These are phyloP conservation scores for Agriotes lineatus DNA, from an alignment of 2,888 invertebrate species.

Conservation along the genomic window DNA sequence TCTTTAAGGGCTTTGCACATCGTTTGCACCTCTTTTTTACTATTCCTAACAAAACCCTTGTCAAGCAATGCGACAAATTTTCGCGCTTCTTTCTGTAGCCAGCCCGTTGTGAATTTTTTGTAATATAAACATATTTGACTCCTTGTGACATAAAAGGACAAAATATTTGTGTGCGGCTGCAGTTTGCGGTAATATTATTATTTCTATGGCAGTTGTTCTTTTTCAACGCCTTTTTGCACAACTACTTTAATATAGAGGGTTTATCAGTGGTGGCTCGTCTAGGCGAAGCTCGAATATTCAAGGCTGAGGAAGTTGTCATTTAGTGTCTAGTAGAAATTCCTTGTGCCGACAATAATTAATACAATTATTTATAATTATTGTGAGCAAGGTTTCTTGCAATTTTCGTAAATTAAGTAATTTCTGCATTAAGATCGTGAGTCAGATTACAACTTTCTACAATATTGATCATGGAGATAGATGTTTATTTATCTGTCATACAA, in stretches of 20 bases:
- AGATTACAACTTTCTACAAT: too few relatives aligned
- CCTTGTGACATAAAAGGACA: conserved; percentile 44
- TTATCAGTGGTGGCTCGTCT: conserved; percentile 44
- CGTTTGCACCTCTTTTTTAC: background rate
- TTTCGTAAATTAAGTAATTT: too few relatives aligned
- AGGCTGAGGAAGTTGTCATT: too few relatives aligned
- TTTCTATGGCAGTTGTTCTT: conserved; percentile 51
- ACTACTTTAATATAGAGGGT: conserved; percentile 46
- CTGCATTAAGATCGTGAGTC: too few relatives aligned
- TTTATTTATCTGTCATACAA: too few relatives aligned
- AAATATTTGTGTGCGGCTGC: conserved; percentile 47
- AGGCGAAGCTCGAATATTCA: too few relatives aligned
- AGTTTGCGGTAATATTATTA: conserved; percentile 53
- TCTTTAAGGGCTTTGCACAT: too few relatives aligned
- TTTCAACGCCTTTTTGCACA: conserved; percentile 46
- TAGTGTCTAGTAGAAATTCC: too few relatives aligned
- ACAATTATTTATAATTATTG: too few relatives aligned
- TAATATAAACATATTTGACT: conserved; percentile 41
- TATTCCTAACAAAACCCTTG: background rate
- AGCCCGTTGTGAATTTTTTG: conserved; percentile 28
- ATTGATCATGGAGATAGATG: too few relatives aligned
- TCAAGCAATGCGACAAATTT: background rate
- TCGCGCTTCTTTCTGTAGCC: background rate
- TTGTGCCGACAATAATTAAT: too few relatives aligned
- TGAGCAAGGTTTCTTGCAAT: too few relatives aligned